Percentiles rank a stretch among this genome's conserved stretches.
Conservation (phyloP, 2,113 vertebrate genomes). For the Charadrius vociferus region DNA sequence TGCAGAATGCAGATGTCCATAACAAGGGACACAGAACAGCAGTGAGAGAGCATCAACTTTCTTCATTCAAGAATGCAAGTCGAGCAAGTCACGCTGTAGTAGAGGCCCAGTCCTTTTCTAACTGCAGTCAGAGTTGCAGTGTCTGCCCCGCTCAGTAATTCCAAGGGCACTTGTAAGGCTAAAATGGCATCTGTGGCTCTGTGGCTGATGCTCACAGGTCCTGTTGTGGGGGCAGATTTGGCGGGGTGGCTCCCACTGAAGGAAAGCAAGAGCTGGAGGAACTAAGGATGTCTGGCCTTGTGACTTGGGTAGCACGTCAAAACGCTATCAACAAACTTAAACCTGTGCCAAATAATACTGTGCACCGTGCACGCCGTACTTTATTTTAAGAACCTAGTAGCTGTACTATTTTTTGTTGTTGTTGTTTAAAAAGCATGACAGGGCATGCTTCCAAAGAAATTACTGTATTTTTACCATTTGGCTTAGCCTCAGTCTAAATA, state of each 20-base stretch:
- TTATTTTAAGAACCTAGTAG: not conserved
- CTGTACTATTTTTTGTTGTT: not conserved
- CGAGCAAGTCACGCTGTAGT: not conserved
- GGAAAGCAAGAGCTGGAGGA: not conserved
- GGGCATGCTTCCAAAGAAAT: not conserved
- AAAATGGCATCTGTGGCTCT: not conserved
- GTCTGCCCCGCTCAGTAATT: not conserved
- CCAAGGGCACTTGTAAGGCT: not conserved
- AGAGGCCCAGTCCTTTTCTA: not conserved
- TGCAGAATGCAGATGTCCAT: not conserved
- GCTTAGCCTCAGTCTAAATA: not conserved
- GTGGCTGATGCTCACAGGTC: not conserved
- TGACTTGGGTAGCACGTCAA: not conserved
- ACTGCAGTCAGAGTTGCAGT: not conserved
- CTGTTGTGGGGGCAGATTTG: not conserved
- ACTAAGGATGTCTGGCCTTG: not conserved
- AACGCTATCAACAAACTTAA: not conserved
- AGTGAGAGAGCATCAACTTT: not conserved
- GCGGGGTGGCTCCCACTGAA: accelerated
- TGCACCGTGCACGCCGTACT: accelerated
- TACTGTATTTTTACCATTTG: not conserved
- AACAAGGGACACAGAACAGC: not conserved
- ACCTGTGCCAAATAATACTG: not conserved
- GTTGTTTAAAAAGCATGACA: not conserved
- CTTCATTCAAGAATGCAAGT: not conserved